phyloP scores from a whole-genome alignment of 2,113 vertebrate genomes.

The Columbina picui region DNA sequence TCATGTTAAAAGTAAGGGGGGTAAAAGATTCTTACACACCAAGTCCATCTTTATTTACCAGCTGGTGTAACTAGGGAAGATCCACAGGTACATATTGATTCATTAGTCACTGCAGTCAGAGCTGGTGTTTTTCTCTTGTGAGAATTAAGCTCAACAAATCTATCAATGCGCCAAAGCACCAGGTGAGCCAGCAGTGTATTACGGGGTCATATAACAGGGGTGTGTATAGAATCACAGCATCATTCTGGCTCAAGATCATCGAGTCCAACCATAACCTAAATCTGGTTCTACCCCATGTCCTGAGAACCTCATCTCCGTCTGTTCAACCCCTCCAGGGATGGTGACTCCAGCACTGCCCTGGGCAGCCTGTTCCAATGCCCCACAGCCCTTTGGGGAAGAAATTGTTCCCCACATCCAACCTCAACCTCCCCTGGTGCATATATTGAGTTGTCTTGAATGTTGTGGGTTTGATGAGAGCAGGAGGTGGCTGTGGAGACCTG shows the following conservation, averaged over 20 bases:
- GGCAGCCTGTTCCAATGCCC: too few species aligned
- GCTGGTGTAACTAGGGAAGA: background rate
- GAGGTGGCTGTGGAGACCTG: background rate
- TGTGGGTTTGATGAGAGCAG: background rate
- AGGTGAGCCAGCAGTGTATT: background rate
- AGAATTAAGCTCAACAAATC: background rate
- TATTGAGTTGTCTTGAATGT: background rate
- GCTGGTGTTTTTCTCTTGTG: background rate
- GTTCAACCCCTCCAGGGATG: too few species aligned
- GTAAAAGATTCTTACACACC: background rate
- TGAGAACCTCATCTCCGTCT: too few species aligned
- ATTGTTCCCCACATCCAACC: too few species aligned
- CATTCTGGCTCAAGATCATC: too few species aligned
- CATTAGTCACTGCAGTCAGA: background rate
- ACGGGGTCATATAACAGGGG: fast-evolving
- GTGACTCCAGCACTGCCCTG: too few species aligned
- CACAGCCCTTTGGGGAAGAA: too few species aligned
- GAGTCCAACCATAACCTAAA: too few species aligned
- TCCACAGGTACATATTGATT: background rate
- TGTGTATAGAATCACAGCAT: too few species aligned
- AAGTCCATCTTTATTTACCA: background rate
- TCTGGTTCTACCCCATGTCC: too few species aligned
- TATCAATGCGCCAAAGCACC: background rate
- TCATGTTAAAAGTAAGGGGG: background rate
- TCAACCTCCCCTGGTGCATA: too few species aligned